Percentiles rank a stretch among this genome's conserved stretches.
Conservation (phyloP, 2,888 invertebrate genomes). For the Watsonalla cultraria region DNA sequence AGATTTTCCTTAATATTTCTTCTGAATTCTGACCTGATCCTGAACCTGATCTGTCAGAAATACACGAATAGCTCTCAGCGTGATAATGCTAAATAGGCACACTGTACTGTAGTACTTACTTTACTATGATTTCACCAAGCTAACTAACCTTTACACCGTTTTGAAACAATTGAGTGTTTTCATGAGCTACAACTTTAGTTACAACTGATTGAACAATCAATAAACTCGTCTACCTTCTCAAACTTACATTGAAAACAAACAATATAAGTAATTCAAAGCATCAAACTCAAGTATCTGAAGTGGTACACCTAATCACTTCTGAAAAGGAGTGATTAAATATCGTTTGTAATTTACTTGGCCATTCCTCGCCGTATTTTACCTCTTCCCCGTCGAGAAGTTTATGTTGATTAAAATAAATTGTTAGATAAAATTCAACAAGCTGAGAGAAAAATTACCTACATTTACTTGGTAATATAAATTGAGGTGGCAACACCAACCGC, state of each 20-base stretch:
- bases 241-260: neutral
- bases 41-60: too few species aligned
- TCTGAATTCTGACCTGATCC: too few species aligned
- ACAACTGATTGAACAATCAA: too few species aligned
- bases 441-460: slow-evolving; percentile 20
- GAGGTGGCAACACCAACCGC: slow-evolving; percentile 18
- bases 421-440: slow-evolving; percentile 18
- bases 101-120: too few species aligned
- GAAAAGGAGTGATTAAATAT: neutral
- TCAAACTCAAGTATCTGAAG: neutral
- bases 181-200: too few species aligned
- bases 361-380: slow-evolving; percentile 8
- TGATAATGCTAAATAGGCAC: too few species aligned
- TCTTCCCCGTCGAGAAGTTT: slow-evolving; percentile 8
- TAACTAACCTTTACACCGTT: too few species aligned
- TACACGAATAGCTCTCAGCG: too few species aligned
- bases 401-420: slow-evolving; percentile 22
- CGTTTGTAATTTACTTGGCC: slow-evolving; percentile 15
- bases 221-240: too few species aligned
- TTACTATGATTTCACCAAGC: too few species aligned
- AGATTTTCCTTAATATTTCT: too few species aligned
- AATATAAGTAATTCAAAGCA: neutral
- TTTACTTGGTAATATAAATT: slow-evolving; percentile 23
- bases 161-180: too few species aligned
- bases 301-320: neutral